Evolutionary conservation across 2,888 invertebrate species (phyloP).

Genomic region (Callinectes sapidus): DNA sequence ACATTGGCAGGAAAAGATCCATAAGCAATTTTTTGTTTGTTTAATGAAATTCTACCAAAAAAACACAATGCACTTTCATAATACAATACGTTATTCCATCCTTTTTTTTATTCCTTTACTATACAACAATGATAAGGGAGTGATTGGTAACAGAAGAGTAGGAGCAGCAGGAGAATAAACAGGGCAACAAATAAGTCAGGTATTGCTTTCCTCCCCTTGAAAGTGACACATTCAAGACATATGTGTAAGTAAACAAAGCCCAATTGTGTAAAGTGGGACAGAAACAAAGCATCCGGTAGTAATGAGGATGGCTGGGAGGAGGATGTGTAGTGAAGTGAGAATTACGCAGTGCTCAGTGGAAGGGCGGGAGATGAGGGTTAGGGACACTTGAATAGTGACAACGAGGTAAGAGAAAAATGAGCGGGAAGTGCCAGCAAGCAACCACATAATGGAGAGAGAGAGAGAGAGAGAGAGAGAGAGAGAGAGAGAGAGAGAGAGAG

Average conservation of each 20-base stretch:
- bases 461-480: constrained; percentile 30
- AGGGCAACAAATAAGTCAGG: not conserved
- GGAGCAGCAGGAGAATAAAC: not conserved
- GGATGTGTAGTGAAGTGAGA: not conserved
- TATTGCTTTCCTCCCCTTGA: not conserved
- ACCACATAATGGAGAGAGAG: not conserved
- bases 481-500: constrained; percentile 37
- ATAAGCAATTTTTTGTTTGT: not conserved
- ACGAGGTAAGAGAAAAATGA: not conserved
- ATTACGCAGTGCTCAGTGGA: not conserved
- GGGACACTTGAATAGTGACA: not conserved
- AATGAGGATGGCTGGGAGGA: not conserved
- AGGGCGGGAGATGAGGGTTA: not conserved
- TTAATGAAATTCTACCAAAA: not conserved
- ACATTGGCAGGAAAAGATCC: not conserved
- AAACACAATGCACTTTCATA: not conserved
- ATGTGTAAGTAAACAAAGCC: not conserved
- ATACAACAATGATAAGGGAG: not conserved
- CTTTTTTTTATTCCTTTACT: not conserved
- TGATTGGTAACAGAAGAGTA: not conserved
- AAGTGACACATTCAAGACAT: not conserved
- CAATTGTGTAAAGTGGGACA: not conserved
- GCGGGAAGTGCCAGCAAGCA: not conserved
- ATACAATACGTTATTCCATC: not conserved
- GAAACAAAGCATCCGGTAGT: not conserved